Conservation (phyloP, 2,888 invertebrate species). For the Eledona agricola region DNA sequence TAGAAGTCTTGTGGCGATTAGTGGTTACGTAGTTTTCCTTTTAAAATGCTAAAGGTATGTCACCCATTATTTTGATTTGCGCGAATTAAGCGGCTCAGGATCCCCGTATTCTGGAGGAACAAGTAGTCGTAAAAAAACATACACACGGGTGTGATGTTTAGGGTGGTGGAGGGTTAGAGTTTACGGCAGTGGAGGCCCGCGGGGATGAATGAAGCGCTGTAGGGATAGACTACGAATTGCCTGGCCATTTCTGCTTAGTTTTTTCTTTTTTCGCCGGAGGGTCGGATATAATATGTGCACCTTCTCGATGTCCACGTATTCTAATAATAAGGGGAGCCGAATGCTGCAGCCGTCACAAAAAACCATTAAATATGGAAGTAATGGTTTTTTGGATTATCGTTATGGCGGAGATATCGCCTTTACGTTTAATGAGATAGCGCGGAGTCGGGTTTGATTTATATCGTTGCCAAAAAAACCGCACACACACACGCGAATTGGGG, state of each 20-base stretch:
- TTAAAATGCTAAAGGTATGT: no score
- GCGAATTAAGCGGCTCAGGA: no score
- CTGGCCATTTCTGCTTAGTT: conserved; percentile 59
- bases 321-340: conserved; percentile 46
- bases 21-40: no score
- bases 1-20: no score
- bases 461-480: conserved; percentile 22
- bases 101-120: conserved; percentile 53
- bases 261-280: conserved; percentile 52
- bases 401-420: conserved; percentile 51
- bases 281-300: conserved; percentile 54
- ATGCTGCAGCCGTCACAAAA: conserved; percentile 39
- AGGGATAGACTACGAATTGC: conserved; percentile 61
- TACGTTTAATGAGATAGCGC: conserved; percentile 52
- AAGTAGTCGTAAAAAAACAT: conserved; percentile 49
- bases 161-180: conserved; percentile 51
- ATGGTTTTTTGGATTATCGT: conserved; percentile 55
- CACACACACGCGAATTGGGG: no score
- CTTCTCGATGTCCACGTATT: conserved; percentile 54
- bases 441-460: conserved; percentile 33
- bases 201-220: conserved; percentile 61
- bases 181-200: conserved; percentile 58
- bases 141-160: conserved; percentile 56
- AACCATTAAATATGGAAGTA: conserved; percentile 54
- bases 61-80: no score